Percentiles rank a stretch among this genome's conserved stretches.
Conservation (phyloP, 2,888 invertebrate species). For the Auanema freiburgensis region DNA sequence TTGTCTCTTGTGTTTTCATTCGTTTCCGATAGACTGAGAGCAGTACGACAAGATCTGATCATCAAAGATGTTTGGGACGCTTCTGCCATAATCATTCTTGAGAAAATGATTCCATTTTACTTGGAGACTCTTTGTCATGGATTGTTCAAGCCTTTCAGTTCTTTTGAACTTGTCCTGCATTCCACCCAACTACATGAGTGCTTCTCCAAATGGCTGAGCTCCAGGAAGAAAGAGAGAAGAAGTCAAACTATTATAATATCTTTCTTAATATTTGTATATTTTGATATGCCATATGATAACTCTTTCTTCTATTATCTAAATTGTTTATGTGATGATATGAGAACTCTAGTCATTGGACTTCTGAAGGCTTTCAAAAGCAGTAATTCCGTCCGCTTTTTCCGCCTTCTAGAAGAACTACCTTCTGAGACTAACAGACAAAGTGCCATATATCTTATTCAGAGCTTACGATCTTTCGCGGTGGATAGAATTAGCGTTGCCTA, state of each 20-base stretch:
- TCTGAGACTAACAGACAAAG: constrained; percentile 4
- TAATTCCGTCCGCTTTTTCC: constrained; percentile 27
- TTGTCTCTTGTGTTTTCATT: constrained; percentile 31
- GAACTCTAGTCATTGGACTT: background rate
- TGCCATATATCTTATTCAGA: constrained; percentile 19
- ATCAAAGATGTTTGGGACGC: constrained; percentile 28
- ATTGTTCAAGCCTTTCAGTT: constrained; percentile 16
- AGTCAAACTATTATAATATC: background rate
- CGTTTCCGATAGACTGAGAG: constrained; percentile 41
- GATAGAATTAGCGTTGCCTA: constrained; percentile 23
- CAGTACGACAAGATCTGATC: constrained; percentile 44
- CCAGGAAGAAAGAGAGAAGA: background rate
- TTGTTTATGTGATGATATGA: too few species aligned
- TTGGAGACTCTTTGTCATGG: constrained; percentile 32
- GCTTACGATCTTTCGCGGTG: constrained; percentile 23
- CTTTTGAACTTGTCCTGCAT: constrained; percentile 40
- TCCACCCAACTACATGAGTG: constrained; percentile 45
- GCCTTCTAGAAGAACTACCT: constrained; percentile 2
- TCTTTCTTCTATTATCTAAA: too few species aligned
- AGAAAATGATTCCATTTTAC: constrained; percentile 43
- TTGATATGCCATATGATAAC: too few species aligned
- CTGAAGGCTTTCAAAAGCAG: constrained; percentile 8
- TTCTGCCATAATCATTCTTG: constrained; percentile 26
- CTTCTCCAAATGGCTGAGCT: constrained; percentile 30
- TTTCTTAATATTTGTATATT: too few species aligned